Evolutionary conservation across 2,888 invertebrate genomes (phyloP), one percentile per base, ranked within the genome.

Genomic region (Chaetoderma sp.): DNA sequence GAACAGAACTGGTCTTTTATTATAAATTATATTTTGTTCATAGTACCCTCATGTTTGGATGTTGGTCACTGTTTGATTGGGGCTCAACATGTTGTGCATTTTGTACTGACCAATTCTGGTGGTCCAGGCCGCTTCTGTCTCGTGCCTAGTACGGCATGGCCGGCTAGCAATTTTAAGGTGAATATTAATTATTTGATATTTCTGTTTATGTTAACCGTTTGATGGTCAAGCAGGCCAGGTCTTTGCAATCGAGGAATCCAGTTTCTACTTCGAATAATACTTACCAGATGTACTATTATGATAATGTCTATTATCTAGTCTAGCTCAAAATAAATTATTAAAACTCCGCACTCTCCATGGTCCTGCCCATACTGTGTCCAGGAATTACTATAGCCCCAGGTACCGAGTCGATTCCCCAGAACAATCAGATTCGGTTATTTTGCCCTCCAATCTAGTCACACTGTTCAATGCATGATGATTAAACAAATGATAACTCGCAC

Each of bases 131-230:
- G 83, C 10, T 86, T 86, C 72, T 83, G 83, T 69, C 66, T 86
- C 16, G 76, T 86, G 76, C 77, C 80, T 0, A 71, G 77, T 36
- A 63, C 76, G 6, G 64, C 75, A 2, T 86, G 86, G 86, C 85
- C 86, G 8, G 78, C 84, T 5, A 76, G 80, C n/a, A 85, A 82
- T 71, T 84, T 84, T 71, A 86, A 84, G 81, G 86, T 85, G 68
- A 65, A 6, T n/a, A 18, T 13, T 4, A 28, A 2, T 23, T 2
- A 39, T 8, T 25, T 23, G 10, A 18, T 13, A 25, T 6, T 8
- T 5, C 4, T 23, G 6, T 10, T 59, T 56, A 18, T 59, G 39
- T 36, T n/a, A 36, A 13, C 10, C n/a, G 39, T 36, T 36, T 36
- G 39, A 10, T 13, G n/a, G n/a, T 36, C 10, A 36, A 13, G 39